phyloP scores from a whole-genome alignment of 2,888 invertebrate species.

The Lycocerus yunnanus region DNA sequence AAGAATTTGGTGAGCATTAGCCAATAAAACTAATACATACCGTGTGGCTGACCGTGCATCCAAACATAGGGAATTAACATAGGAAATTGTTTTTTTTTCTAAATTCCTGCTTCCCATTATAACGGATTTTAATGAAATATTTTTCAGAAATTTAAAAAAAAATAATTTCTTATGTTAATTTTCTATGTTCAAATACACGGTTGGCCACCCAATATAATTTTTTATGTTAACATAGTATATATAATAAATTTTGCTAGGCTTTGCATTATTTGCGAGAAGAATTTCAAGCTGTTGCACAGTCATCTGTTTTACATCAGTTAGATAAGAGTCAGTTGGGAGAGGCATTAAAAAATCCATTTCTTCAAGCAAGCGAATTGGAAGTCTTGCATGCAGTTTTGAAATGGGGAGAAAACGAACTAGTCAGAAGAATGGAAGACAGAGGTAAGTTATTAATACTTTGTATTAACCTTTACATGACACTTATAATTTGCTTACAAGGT shows the following conservation, averaged over 20 bases:
- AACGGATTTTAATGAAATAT: too few relatives aligned
- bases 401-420: conserved; percentile 88
- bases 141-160: too few relatives aligned
- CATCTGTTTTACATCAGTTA: conserved; percentile 75
- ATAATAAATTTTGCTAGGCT: conserved; percentile 56
- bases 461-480: not conserved
- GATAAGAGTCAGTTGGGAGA: conserved; percentile 76
- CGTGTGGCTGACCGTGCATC: too few relatives aligned
- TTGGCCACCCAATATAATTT: too few relatives aligned
- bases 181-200: too few relatives aligned
- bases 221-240: too few relatives aligned
- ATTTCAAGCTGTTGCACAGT: conserved; percentile 77
- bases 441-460: conserved; percentile 52
- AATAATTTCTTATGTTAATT: too few relatives aligned
- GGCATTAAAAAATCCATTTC: conserved; percentile 76
- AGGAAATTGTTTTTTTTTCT: too few relatives aligned
- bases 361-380: conserved; percentile 87
- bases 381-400: conserved; percentile 83
- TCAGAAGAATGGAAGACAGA: conserved; percentile 81
- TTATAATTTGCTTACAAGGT: not conserved
- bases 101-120: too few relatives aligned
- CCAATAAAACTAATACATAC: too few relatives aligned
- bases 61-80: too few relatives aligned
- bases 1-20: too few relatives aligned
- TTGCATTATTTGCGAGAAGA: conserved; percentile 92